Evolutionary conservation across 1,140 invertebrate genomes (phyloP).

Genomic region (Drosophila kohkoa): DNA sequence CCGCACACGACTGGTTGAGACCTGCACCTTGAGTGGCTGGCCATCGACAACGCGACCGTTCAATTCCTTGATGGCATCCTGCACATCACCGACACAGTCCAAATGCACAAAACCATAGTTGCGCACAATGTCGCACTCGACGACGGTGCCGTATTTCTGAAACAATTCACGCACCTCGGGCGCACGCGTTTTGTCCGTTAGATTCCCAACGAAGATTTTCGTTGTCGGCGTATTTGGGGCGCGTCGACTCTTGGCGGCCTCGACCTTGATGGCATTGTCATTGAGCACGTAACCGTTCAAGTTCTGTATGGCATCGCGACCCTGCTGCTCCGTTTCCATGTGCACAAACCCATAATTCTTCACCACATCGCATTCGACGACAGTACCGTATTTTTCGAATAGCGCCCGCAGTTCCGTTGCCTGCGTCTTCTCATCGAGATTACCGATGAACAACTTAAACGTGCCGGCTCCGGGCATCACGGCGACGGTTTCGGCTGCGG

Average conservation of each 20-base stretch:
- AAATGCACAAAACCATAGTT: constrained; percentile 97
- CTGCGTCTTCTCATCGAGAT: constrained; percentile 95
- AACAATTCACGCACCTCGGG: constrained; percentile 94
- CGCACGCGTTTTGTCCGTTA: constrained; percentile 95
- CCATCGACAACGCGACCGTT: constrained; percentile 94
- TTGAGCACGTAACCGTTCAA: constrained; percentile 95
- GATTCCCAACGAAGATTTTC: constrained; percentile 95
- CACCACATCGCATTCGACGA: constrained; percentile 98
- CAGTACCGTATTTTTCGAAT: constrained; percentile 97
- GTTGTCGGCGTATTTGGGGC: constrained; percentile 93
- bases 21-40: constrained; percentile 94
- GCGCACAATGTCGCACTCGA: constrained; percentile 95
- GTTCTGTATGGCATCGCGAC: constrained; percentile 95
- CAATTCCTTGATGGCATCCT: constrained; percentile 94
- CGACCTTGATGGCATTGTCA: constrained; percentile 95
- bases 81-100: constrained; percentile 92
- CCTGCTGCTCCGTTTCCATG: constrained; percentile 96
- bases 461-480: constrained; percentile 94
- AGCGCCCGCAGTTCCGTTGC: constrained; percentile 94
- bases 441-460: constrained; percentile 98
- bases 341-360: constrained; percentile 99
- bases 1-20: constrained; percentile 95
- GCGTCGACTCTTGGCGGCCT: constrained; percentile 94
- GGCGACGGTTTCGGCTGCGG: constrained; percentile 73
- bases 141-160: constrained; percentile 94